A percentile compares a stretch with the other conserved stretches of the same genome.
These are phyloP conservation scores for Trypoxylon attenuatum DNA, from an alignment of 2,888 invertebrate genomes.

Conservation along the genomic window DNA sequence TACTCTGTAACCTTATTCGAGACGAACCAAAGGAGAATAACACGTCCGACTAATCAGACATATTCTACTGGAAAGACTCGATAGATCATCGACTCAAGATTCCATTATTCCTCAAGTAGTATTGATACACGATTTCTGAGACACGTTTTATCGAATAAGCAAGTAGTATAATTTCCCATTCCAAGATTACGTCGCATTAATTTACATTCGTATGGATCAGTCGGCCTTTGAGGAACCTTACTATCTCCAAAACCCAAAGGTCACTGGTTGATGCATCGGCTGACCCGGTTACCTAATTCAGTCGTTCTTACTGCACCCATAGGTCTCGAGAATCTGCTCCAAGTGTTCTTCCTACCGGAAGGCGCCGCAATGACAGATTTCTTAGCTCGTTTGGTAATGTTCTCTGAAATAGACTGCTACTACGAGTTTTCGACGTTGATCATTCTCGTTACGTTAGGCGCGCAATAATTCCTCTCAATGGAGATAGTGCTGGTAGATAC, in stretches of 20 bases:
- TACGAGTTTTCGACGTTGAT: neutral
- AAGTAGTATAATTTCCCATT: conserved; percentile 23
- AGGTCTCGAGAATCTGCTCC: no score
- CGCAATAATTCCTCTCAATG: conserved; percentile 14
- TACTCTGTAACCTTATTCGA: no score
- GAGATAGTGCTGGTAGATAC: conserved; percentile 21
- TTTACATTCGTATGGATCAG: conserved; percentile 25
- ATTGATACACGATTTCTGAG: no score
- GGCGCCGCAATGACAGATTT: no score
- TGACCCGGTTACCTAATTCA: conserved; percentile 44
- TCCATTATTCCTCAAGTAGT: neutral
- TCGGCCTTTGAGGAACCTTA: conserved; percentile 40
- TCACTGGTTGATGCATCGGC: conserved; percentile 42
- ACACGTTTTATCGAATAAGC: no score
- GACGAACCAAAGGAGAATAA: neutral
- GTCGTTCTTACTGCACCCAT: conserved; percentile 8
- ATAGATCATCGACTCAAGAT: neutral
- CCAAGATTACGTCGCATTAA: conserved; percentile 4
- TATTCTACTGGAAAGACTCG: neutral
- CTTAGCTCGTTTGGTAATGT: no score
- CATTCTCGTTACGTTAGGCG: neutral
- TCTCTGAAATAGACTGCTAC: no score
- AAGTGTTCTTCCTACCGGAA: no score
- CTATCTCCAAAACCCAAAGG: conserved; percentile 43
- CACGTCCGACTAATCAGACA: neutral